Base-by-base conservation (phyloP, 2,797 vertebrate species). In the Xenentodon cancila region DNA sequence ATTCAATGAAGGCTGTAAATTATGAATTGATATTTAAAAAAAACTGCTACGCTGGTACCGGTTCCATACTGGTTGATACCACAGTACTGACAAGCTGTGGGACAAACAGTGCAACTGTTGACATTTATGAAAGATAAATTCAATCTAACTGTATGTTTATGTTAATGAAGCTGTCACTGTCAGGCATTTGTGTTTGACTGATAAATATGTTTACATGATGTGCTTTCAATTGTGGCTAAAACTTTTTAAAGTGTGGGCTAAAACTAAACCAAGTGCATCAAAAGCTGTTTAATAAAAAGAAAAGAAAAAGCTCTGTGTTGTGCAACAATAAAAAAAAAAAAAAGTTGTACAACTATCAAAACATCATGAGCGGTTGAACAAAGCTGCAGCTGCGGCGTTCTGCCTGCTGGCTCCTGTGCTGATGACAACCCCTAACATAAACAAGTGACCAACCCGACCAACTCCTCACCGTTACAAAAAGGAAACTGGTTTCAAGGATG, bases 391-490 rank as follows among this genome's bases (percentile, higher is more conserved):
- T 59, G 19, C 20, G 25, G 34, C 42, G 30, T 51, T 17, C 13
- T 27, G 34, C 37, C 12, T 25, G 4, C n/a, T 7, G 40, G 18
- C 48, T 42, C 22, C 16, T n/a, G 15, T 16, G 2, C 43, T 37
- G 19, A 32, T 22, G 20, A 13, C 9, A 53, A 53, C 30, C 21
- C 18, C 21, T 34, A 61, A 42, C 27, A 21, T 37, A 15, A 22
- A 51, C 53, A 55, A 22, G 34, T 22, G 22, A 55, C 34, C 37
- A 43, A 55, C 37, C 21, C n/a, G n/a, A n/a, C 37, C 37, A 25
- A 16, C 34, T 37, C 34, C 2, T 1, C 34, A 37, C 6, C 9
- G 9, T 12, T 11, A 12, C 9, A 30, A 3, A 25, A 25, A 30
- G 3, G 30, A 30, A 3, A 5, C 30, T 30, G 30, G 5, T 30